These are phyloP conservation scores for Pristis pectinata DNA, from an alignment of 2,797 vertebrate species.

Conservation along the genomic window DNA sequence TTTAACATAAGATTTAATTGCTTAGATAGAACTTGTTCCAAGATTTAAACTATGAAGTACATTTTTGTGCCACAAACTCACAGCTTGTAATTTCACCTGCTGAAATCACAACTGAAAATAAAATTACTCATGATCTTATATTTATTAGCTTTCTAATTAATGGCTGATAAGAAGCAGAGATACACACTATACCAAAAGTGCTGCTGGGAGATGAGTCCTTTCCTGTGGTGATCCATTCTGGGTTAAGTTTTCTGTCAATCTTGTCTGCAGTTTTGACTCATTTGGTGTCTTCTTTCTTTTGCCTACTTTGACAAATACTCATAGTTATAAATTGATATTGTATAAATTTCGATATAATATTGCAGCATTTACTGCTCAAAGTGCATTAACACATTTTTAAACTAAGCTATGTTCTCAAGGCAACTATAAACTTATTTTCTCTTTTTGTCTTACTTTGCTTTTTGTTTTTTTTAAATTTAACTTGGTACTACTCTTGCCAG, in stretches of 20 bases:
- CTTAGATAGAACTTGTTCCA: background rate
- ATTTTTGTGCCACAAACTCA: background rate
- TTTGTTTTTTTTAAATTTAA: background rate
- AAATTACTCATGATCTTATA: background rate
- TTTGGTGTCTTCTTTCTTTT: background rate
- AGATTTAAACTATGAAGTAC: background rate
- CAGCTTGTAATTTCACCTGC: background rate
- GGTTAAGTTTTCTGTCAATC: background rate
- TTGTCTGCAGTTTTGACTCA: background rate
- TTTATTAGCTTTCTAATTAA: background rate
- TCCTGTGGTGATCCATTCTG: background rate
- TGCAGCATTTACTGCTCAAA: background rate
- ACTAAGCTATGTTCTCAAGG: background rate
- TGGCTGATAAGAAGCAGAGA: background rate
- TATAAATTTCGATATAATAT: background rate
- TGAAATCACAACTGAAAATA: background rate
- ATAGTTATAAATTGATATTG: background rate
- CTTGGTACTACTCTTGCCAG: background rate
- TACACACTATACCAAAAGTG: background rate
- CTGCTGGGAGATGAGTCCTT: background rate
- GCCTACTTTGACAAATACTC: background rate
- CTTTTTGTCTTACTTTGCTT: background rate
- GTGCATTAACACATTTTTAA: background rate
- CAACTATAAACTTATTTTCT: background rate
- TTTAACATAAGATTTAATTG: too few species aligned